A percentile compares a stretch with the other conserved stretches of the same genome.
These are phyloP conservation scores for Plebejus melissa DNA, from an alignment of 2,888 invertebrate species.

Conservation along the genomic window DNA sequence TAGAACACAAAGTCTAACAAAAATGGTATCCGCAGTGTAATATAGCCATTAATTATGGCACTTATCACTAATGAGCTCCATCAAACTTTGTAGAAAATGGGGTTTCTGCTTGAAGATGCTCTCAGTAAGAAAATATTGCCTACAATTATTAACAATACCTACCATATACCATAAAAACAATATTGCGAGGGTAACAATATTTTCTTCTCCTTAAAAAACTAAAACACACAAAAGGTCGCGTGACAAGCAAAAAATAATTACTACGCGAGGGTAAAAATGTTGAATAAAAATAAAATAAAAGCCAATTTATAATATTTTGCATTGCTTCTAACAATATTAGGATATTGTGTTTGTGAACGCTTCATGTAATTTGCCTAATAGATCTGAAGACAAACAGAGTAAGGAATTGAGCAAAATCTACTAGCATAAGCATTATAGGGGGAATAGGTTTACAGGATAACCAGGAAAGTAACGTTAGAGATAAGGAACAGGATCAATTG, in stretches of 20 bases:
- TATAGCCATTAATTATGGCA: background rate
- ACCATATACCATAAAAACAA: background rate
- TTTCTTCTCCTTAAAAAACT: conserved; percentile 6
- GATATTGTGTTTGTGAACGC: background rate
- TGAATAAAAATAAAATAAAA: conserved; percentile 1
- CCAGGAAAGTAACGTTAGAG: background rate
- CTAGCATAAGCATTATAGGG: conserved; percentile 9
- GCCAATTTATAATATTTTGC: conserved; percentile 12
- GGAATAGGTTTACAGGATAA: background rate
- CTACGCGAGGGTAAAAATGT: background rate
- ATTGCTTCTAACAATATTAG: background rate
- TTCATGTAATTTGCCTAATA: conserved; percentile 13
- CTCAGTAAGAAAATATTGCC: background rate
- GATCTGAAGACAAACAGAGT: background rate
- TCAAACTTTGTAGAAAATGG: background rate
- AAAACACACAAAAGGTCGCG: conserved; percentile 2
- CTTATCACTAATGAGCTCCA: conserved; percentile 13
- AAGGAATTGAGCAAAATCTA: conserved; percentile 18
- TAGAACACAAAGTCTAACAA: background rate
- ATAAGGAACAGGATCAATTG: background rate
- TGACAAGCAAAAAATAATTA: conserved; percentile 14
- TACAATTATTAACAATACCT: background rate
- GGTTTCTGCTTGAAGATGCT: background rate
- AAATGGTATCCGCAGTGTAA: background rate
- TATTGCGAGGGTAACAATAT: background rate